Evolutionary conservation across 35 echinoderm and acorn worm species (phyloP).

Genomic region (Heliocidaris tuberculata): DNA sequence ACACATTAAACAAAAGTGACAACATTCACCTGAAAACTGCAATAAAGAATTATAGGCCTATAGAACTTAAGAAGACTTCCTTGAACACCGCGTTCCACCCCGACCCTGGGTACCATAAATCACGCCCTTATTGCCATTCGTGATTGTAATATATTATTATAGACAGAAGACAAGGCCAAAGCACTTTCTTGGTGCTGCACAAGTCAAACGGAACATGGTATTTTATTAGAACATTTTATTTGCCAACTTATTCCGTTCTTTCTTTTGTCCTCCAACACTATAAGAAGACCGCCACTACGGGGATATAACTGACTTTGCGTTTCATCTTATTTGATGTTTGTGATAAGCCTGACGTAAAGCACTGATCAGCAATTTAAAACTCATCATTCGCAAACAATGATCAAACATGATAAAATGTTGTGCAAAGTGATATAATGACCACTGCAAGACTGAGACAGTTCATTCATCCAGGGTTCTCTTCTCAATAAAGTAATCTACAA

Average conservation of each 20-base stretch:
- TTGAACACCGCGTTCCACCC: not conserved
- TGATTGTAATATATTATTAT: not conserved
- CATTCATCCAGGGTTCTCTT: not conserved
- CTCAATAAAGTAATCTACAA: not conserved
- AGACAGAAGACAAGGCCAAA: not conserved
- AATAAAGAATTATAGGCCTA: not conserved
- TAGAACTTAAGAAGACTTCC: not conserved
- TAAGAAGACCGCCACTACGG: not conserved
- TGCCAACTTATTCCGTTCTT: not conserved
- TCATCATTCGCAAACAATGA: not conserved
- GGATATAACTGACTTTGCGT: not conserved
- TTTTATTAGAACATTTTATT: conserved; percentile 8
- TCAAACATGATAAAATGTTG: not conserved
- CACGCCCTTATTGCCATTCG: not conserved
- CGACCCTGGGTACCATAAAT: not conserved
- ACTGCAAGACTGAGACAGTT: not conserved
- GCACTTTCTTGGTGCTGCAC: not conserved
- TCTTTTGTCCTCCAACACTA: not conserved
- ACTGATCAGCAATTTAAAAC: conserved; percentile 1
- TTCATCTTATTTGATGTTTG: not conserved
- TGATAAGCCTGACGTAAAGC: not conserved
- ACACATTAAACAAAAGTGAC: no score
- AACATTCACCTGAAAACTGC: not conserved
- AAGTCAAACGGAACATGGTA: not conserved
- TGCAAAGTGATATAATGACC: not conserved